Evolutionary conservation across 2,797 vertebrate species (phyloP).

Genomic region (Schizopygopsis pylzovi): DNA sequence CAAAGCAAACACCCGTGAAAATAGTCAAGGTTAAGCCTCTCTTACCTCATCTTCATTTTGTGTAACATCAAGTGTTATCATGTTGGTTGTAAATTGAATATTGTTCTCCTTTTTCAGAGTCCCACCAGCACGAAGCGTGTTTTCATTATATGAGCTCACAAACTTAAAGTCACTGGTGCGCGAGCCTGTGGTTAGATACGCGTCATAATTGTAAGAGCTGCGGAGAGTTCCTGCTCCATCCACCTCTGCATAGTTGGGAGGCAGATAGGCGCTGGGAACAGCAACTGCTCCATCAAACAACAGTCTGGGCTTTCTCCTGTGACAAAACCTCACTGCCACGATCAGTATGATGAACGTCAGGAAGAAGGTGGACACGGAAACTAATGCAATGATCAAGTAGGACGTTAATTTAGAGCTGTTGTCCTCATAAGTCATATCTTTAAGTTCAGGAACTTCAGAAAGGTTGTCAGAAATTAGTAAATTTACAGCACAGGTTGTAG

Average conservation of each 20-base stretch:
- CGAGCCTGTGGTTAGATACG: conserved; percentile 67
- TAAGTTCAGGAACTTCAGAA: conserved; percentile 48
- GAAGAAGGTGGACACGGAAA: conserved; percentile 63
- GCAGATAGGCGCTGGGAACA: conserved; percentile 54
- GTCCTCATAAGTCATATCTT: conserved; percentile 65
- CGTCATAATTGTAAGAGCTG: conserved; percentile 69
- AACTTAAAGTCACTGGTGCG: conserved; percentile 63
- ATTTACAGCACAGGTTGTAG: conserved; percentile 67
- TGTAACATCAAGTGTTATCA: conserved; percentile 4
- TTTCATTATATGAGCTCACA: conserved; percentile 58
- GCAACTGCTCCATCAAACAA: conserved; percentile 53
- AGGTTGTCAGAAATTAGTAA: conserved; percentile 56
- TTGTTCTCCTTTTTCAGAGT: conserved; percentile 20
- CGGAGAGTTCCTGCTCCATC: conserved; percentile 63
- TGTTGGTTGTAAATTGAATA: not conserved
- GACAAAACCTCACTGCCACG: conserved; percentile 49
- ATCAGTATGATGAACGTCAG: conserved; percentile 60
- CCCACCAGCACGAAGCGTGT: conserved; percentile 28
- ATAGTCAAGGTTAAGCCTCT: not conserved
- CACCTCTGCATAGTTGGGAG: conserved; percentile 55
- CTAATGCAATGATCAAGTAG: conserved; percentile 70
- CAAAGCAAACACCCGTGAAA: not conserved
- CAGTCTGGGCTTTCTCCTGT: conserved; percentile 51
- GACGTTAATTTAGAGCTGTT: conserved; percentile 58
- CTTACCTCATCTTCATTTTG: conserved; percentile 21